Conservation (phyloP, 1,140 invertebrate genomes). For the Magallana gigas region DNA sequence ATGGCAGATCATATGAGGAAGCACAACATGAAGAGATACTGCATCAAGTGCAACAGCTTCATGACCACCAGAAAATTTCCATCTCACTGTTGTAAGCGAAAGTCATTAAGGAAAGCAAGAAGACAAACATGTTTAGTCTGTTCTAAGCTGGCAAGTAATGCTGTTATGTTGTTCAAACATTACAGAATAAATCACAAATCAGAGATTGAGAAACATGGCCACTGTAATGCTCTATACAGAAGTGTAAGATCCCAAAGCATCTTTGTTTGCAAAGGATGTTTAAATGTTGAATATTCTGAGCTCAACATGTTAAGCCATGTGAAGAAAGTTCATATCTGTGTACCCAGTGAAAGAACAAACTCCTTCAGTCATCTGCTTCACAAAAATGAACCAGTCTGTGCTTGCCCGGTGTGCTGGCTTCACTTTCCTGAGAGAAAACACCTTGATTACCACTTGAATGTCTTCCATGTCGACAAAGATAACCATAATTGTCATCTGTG, state of each 20-base stretch:
- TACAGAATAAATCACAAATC: background rate
- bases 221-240: background rate
- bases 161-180: background rate
- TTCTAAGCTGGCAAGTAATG: background rate
- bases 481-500: background rate
- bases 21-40: background rate
- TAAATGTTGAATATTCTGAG: background rate
- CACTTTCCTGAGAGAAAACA: slow-evolving; percentile 12
- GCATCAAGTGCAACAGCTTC: slow-evolving; percentile 17
- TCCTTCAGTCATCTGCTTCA: background rate
- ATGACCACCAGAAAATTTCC: background rate
- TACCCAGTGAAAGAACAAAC: background rate
- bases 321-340: background rate
- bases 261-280: background rate
- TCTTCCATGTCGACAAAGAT: background rate
- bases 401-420: background rate
- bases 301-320: background rate
- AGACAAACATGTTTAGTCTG: background rate
- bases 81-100: background rate
- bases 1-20: slow-evolving; percentile 7
- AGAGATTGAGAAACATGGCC: background rate
- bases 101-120: background rate
- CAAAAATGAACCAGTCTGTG: background rate
- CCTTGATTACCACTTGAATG: background rate
- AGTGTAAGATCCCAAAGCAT: background rate